These are phyloP conservation scores for Rhineura floridana DNA, from an alignment of 2,113 vertebrate genomes.

Conservation along the genomic window DNA sequence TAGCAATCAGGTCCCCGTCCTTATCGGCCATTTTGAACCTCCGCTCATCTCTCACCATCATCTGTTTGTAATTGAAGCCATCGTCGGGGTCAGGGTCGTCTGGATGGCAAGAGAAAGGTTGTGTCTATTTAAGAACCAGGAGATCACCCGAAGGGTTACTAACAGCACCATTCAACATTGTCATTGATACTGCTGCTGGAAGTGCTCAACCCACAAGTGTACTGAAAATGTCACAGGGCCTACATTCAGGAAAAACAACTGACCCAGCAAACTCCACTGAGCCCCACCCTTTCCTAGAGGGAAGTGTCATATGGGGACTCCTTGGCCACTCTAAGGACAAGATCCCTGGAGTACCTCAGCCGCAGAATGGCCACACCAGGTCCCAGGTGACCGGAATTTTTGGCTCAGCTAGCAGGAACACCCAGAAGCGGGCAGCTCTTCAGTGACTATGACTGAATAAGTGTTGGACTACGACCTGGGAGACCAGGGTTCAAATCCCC, in stretches of 20 bases:
- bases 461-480: too few relatives aligned
- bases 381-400: not conserved
- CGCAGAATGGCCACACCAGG: not conserved
- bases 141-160: accelerated
- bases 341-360: not conserved
- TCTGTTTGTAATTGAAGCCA: constrained; percentile 89
- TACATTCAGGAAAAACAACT: not conserved
- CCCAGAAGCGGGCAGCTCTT: too few relatives aligned
- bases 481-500: too few relatives aligned
- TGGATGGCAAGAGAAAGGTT: constrained; percentile 59
- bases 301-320: too few relatives aligned
- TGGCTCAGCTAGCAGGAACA: not conserved
- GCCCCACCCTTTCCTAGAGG: too few relatives aligned
- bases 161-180: accelerated
- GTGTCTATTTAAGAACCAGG: not conserved
- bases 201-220: accelerated
- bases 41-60: constrained; percentile 89
- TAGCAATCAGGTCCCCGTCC: constrained; percentile 82
- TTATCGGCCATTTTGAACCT: constrained; percentile 89
- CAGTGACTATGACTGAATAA: too few relatives aligned
- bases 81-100: constrained; percentile 88
- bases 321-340: not conserved
- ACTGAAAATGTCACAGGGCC: not conserved
- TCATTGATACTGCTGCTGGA: too few relatives aligned
- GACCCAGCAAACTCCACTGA: too few relatives aligned